These are phyloP conservation scores for Okamejei kenojei DNA, from an alignment of 2,797 vertebrate species.

Conservation along the genomic window DNA sequence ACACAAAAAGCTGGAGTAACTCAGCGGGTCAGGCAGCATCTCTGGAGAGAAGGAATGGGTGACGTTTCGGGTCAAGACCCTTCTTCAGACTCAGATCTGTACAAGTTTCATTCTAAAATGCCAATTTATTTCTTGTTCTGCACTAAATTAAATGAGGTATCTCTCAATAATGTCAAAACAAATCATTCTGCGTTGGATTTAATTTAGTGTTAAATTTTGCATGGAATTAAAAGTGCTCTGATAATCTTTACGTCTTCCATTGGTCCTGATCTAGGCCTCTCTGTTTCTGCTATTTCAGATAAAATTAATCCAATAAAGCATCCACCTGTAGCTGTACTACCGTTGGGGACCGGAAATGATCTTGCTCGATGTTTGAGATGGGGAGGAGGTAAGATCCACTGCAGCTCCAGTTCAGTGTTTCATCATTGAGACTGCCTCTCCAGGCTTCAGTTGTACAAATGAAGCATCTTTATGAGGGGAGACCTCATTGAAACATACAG, in stretches of 20 bases:
- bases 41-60: too few relatives aligned
- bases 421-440: background rate
- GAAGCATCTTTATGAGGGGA: too few relatives aligned
- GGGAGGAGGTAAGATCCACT: constrained; percentile 79
- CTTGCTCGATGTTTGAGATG: constrained; percentile 85
- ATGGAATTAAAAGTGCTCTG: too few relatives aligned
- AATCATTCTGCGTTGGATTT: background rate
- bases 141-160: background rate
- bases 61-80: too few relatives aligned
- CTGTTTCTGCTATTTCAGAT: constrained; percentile 57
- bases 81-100: too few relatives aligned
- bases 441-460: background rate
- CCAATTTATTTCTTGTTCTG: background rate
- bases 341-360: constrained; percentile 88
- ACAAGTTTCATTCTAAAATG: too few relatives aligned
- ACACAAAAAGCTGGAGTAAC: too few relatives aligned
- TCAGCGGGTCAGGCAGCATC: too few relatives aligned
- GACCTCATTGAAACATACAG: too few relatives aligned
- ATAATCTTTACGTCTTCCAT: background rate
- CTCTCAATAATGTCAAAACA: background rate
- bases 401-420: background rate
- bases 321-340: constrained; percentile 81
- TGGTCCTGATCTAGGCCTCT: background rate
- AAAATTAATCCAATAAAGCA: constrained; percentile 73
- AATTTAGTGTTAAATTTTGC: too few relatives aligned